Evolutionary conservation across 2,113 vertebrate genomes (phyloP), one percentile per base, ranked within the genome.

Genomic region (Heterotilapia buettikoferi): DNA sequence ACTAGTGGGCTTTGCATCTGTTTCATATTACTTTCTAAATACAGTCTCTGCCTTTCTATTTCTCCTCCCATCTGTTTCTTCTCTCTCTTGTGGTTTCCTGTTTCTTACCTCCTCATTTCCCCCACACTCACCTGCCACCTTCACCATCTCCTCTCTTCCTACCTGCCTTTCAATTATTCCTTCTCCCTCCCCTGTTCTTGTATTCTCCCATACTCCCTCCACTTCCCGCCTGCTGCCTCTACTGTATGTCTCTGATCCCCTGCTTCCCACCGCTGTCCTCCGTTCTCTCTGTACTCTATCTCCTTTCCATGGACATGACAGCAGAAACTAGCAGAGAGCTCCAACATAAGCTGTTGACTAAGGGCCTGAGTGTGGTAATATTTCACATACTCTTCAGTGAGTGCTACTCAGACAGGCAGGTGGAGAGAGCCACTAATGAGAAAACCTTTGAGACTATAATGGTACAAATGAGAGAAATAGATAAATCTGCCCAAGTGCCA

Each of bases 11-110:
- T 90, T 79, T 84, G 31, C 86, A 86, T 92, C 90, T 90, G 87
- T 86, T 88, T 90, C 36, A 66, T 63, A 80, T 92, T 91, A 76
- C 61, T 84, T 85, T 91, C 82, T 86, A 83, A 89, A 91, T 87
- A 80, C 83, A 59, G 57, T 84, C 38, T 63, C 45, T 68, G 45
- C 13, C 71, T 89, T 38, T 66, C 47, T 73, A 7, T 3, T 87
- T 68, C 83, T 88, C 57, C 79, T n/a, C 83, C 78, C 84, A 76
- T 90, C 86, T 31, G 87, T 56, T 87, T 82, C 59, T 73, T 85
- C 1, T 83, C 73, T 81, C 59, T 86, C 85, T 31, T 18, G 68
- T 24, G 59, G 53, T 66, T 45, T 84, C 57, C 5, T 78, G 33
- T 85, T 36, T 59, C 50, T 47, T 80, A 12, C 61, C 56, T 29